phyloP scores from a whole-genome alignment of 1,140 invertebrate species.

The Anadara kagoshimensis region DNA sequence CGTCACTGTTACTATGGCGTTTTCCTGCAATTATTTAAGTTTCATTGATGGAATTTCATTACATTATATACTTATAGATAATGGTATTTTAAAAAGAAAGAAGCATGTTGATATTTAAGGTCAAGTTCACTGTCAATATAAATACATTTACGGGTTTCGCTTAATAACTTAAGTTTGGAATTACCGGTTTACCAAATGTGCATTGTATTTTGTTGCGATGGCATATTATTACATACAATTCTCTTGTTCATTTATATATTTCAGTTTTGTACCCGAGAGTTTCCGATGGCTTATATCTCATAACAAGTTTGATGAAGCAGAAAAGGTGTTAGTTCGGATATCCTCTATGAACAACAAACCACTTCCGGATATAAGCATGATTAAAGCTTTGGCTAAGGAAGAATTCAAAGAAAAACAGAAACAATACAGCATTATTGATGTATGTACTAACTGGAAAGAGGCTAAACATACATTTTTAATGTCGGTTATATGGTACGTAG shows the following conservation, averaged over 20 bases:
- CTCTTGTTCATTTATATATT: background rate
- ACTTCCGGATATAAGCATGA: constrained; percentile 15
- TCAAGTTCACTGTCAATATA: too few species aligned
- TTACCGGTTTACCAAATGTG: too few species aligned
- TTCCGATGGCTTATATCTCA: constrained; percentile 50
- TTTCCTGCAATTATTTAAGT: too few species aligned
- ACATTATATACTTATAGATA: too few species aligned
- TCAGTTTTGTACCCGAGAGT: constrained; percentile 47
- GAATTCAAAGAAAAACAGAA: background rate
- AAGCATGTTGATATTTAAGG: too few species aligned
- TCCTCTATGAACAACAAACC: constrained; percentile 39
- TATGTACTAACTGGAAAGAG: background rate
- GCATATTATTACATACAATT: too few species aligned
- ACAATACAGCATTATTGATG: constrained; percentile 15
- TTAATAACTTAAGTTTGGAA: too few species aligned
- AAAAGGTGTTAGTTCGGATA: constrained; percentile 40
- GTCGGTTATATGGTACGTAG: constrained; percentile 11
- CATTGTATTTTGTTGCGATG: too few species aligned
- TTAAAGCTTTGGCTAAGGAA: constrained; percentile 8
- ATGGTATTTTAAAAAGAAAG: too few species aligned
- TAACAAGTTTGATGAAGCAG: constrained; percentile 45
- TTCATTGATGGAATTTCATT: too few species aligned
- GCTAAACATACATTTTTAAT: constrained; percentile 9
- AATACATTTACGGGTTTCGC: too few species aligned
- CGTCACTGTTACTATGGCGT: too few species aligned